These are phyloP conservation scores for Dynastes grantii DNA, from an alignment of 2,888 invertebrate species.

Conservation along the genomic window DNA sequence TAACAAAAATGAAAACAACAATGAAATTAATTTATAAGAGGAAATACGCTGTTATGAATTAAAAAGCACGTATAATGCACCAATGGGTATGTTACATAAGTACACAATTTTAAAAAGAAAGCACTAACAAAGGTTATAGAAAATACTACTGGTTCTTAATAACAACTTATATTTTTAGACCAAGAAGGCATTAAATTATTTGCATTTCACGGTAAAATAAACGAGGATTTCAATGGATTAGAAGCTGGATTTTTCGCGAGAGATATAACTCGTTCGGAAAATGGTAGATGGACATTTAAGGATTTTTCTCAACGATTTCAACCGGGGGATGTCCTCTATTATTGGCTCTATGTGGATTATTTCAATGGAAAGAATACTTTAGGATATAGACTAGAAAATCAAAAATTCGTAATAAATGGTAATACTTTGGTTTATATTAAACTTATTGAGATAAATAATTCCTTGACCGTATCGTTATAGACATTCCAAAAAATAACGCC, in stretches of 20 bases:
- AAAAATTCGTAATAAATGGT: constrained; percentile 75
- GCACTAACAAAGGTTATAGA: no score
- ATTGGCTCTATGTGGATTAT: constrained; percentile 84
- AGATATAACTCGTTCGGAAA: constrained; percentile 77
- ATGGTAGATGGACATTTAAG: constrained; percentile 79
- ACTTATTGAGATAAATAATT: no score
- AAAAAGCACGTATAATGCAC: no score
- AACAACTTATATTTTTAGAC: constrained; percentile 62
- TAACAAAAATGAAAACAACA: no score
- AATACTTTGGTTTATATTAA: constrained; percentile 39
- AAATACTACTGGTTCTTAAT: background rate
- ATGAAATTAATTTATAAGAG: no score
- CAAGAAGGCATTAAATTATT: constrained; percentile 81
- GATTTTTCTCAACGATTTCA: constrained; percentile 76
- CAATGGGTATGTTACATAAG: no score
- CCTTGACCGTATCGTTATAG: background rate
- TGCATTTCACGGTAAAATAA: constrained; percentile 84
- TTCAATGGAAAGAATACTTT: constrained; percentile 69
- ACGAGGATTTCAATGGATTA: constrained; percentile 80
- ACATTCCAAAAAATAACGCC: constrained; percentile 24
- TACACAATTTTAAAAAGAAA: no score
- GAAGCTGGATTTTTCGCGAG: constrained; percentile 79
- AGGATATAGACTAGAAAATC: constrained; percentile 79
- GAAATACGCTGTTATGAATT: no score
- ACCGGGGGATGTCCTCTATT: constrained; percentile 80